These are phyloP conservation scores for Oceanites oceanicus DNA, from an alignment of 2,113 vertebrate genomes.

Conservation along the genomic window DNA sequence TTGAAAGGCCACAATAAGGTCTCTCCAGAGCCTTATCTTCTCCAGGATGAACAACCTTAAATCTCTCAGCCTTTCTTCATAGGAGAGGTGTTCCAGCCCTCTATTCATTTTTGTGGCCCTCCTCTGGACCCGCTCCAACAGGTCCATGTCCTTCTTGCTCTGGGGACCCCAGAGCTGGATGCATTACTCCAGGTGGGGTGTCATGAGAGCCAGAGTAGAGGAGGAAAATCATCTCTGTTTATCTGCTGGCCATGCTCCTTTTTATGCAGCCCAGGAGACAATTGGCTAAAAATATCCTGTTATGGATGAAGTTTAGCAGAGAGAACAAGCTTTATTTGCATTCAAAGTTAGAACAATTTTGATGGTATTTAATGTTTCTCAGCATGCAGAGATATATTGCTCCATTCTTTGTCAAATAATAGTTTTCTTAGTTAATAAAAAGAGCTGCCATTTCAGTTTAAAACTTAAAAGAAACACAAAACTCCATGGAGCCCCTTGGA, in stretches of 20 bases:
- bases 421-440: neutral
- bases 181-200: neutral
- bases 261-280: neutral
- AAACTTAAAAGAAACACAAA: neutral
- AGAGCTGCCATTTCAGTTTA: neutral
- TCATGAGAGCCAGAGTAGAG: neutral
- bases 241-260: neutral
- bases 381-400: neutral
- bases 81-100: neutral
- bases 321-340: neutral
- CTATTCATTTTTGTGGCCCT: neutral
- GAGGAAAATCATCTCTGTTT: neutral
- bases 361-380: neutral
- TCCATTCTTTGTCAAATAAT: neutral
- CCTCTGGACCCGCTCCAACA: neutral
- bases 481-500: neutral
- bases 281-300: neutral
- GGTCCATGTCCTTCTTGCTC: neutral
- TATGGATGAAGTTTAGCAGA: neutral
- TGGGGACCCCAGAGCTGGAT: neutral
- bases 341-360: neutral
- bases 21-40: neutral
- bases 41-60: neutral
- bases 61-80: neutral
- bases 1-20: neutral